phyloP scores from a whole-genome alignment of 2,113 vertebrate genomes.

The Limanda limanda region DNA sequence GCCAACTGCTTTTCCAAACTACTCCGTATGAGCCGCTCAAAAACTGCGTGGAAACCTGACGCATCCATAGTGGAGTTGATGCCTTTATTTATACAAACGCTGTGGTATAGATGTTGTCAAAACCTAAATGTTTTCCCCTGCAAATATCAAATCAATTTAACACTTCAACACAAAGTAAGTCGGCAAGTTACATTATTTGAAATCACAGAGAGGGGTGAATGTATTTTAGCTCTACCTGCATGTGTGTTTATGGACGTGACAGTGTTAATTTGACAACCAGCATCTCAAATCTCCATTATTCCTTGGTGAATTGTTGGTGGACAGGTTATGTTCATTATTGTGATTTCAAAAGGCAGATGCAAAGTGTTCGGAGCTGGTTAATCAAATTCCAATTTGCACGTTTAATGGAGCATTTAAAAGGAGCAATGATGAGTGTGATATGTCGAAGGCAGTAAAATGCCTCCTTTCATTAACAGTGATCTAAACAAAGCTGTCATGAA shows the following conservation, averaged over 20 bases:
- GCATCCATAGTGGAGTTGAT: no score
- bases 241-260: not conserved
- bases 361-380: conserved; percentile 24
- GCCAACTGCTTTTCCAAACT: no score
- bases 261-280: no score
- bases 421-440: conserved; percentile 32
- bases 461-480: conserved; percentile 39
- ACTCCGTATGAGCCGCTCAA: no score
- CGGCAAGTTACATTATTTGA: no score
- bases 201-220: no score
- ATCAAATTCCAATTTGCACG: conserved; percentile 21
- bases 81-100: no score
- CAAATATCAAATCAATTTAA: no score
- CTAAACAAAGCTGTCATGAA: conserved; percentile 40
- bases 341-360: conserved; percentile 37
- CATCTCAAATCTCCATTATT: not conserved
- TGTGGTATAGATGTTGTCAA: no score
- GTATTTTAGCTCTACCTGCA: not conserved
- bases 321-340: conserved; percentile 32
- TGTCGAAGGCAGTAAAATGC: conserved; percentile 29
- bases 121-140: not conserved
- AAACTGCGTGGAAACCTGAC: no score
- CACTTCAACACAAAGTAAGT: no score
- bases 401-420: conserved; percentile 39
- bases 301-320: conserved; percentile 20